phyloP scores from a whole-genome alignment of 2,797 vertebrate genomes.

The Platyrinchus mystaceus region DNA sequence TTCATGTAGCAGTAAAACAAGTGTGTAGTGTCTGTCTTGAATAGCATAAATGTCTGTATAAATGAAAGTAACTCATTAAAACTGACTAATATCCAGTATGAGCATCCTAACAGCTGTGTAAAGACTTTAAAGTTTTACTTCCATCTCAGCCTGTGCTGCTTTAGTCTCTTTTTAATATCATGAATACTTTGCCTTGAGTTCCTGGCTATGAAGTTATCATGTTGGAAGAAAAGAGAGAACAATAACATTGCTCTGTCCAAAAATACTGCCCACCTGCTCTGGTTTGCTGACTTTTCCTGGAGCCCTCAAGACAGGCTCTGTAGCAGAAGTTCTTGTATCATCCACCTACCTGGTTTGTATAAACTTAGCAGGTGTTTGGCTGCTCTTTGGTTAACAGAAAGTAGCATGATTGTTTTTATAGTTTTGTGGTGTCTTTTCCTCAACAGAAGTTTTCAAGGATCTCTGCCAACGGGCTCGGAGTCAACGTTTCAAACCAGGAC shows the following conservation, averaged over 20 bases:
- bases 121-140: neutral
- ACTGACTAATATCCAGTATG: no score
- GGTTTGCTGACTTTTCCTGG: neutral
- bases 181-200: neutral
- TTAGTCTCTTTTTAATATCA: neutral
- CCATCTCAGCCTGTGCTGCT: neutral
- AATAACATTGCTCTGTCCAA: neutral
- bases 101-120: neutral
- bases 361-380: neutral
- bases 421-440: neutral
- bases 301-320: neutral
- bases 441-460: slow-evolving; percentile 74
- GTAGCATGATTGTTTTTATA: neutral
- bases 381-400: neutral
- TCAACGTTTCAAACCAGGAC: slow-evolving; percentile 84
- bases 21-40: neutral
- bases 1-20: neutral
- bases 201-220: neutral
- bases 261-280: neutral
- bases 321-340: neutral
- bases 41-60: neutral
- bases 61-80: neutral
- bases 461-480: slow-evolving; percentile 79
- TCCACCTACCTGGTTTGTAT: neutral
- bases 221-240: neutral